phyloP scores from a whole-genome alignment of 2,888 invertebrate genomes.

The Argynnis bischoffii region DNA sequence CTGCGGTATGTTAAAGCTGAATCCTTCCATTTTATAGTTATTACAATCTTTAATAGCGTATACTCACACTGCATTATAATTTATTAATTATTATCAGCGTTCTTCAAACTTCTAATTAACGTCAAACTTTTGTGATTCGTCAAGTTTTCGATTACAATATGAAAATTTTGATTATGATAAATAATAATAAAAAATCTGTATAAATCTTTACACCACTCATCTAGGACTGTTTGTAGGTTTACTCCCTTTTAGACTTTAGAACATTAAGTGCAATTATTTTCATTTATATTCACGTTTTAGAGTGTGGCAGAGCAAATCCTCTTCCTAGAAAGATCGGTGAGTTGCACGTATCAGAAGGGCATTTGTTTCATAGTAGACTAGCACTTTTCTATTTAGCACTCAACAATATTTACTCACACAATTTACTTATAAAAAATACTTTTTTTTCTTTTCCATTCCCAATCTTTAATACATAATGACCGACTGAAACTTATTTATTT shows the following conservation, averaged over 20 bases:
- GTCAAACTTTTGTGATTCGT: no score
- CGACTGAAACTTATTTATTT: neutral
- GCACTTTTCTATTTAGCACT: neutral
- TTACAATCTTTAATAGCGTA: constrained; percentile 10
- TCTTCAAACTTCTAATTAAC: no score
- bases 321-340: constrained; percentile 79
- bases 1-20: constrained; percentile 83
- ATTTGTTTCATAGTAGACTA: constrained; percentile 3
- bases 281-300: constrained; percentile 73
- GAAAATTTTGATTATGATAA: no score
- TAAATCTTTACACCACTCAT: no score
- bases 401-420: neutral
- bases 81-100: no score
- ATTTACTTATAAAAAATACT: no score
- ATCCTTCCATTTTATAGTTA: neutral
- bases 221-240: neutral
- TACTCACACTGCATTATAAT: no score
- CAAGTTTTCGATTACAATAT: no score
- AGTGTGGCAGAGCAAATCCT: constrained; percentile 79
- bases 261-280: constrained; percentile 22
- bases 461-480: neutral
- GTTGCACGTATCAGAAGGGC: constrained; percentile 44
- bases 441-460: neutral
- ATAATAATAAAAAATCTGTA: no score
- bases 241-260: constrained; percentile 2